phyloP scores from a whole-genome alignment of 2,888 invertebrate species.

The Lasioglossum morio region DNA sequence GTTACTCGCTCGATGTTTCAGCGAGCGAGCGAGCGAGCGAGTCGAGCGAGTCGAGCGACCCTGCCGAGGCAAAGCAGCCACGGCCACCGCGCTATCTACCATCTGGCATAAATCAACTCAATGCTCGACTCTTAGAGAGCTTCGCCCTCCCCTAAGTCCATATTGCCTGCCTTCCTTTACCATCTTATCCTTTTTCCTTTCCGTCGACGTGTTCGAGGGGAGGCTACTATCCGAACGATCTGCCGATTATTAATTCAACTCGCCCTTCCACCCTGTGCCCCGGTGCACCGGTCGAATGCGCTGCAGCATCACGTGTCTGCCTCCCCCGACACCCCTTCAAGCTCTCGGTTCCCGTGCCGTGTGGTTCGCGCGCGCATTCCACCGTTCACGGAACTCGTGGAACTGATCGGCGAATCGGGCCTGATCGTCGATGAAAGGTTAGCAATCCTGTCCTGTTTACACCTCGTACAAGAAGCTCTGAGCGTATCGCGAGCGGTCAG shows the following conservation, averaged over 20 bases:
- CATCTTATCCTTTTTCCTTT: conserved; percentile 61
- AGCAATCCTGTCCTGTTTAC: conserved; percentile 56
- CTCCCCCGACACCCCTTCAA: not conserved
- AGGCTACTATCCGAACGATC: conserved; percentile 79
- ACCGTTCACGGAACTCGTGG: conserved; percentile 36
- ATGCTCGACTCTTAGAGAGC: conserved; percentile 81
- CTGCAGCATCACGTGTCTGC: conserved; percentile 17
- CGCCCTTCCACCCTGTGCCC: conserved; percentile 69
- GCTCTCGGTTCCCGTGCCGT: not conserved
- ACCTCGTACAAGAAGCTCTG: conserved; percentile 54
- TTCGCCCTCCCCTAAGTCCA: conserved; percentile 78
- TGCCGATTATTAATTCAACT: conserved; percentile 83
- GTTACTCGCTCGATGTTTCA: conserved; percentile 65
- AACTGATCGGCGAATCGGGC: conserved; percentile 22
- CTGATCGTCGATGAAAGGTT: conserved; percentile 53
- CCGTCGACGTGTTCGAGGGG: conserved; percentile 66
- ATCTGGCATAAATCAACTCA: conserved; percentile 84
- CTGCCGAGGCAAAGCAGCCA: conserved; percentile 77
- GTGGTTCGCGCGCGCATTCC: conserved; percentile 14
- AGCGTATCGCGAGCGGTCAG: conserved; percentile 22
- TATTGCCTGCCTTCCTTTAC: conserved; percentile 76
- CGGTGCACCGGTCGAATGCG: conserved; percentile 31
- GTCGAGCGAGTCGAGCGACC: conserved; percentile 53
- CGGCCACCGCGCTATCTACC: conserved; percentile 79
- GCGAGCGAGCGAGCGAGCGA: conserved; percentile 50